These are phyloP conservation scores for Oxytorus armatus DNA, from an alignment of 2,888 invertebrate genomes.

Conservation along the genomic window DNA sequence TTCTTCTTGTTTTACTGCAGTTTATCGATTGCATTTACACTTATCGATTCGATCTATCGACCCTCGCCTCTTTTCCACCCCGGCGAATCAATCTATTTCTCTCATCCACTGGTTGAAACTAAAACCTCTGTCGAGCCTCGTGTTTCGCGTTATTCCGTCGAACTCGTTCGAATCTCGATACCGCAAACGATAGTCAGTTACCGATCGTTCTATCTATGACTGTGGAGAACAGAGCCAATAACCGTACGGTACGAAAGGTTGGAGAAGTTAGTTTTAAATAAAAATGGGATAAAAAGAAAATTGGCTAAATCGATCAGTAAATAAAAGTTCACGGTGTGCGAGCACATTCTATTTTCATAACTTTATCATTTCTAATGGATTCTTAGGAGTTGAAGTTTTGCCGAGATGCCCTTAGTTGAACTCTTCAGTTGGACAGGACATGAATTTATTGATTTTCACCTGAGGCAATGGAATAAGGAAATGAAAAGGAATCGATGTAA, in stretches of 20 bases:
- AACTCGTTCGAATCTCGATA: slow-evolving; percentile 9
- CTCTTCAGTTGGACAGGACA: slow-evolving; percentile 1
- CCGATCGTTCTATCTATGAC: neutral
- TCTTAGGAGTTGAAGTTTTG: too few relatives aligned
- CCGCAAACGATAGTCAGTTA: slow-evolving; percentile 20
- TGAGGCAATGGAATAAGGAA: neutral
- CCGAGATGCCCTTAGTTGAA: slow-evolving; percentile 3
- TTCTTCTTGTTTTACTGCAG: slow-evolving; percentile 13
- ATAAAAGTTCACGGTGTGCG: too few relatives aligned
- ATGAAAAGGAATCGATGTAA: slow-evolving; percentile 37
- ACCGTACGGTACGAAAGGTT: too few relatives aligned
- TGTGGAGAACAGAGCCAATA: neutral
- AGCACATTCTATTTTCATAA: too few relatives aligned
- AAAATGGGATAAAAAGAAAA: too few relatives aligned
- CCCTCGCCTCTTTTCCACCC: neutral
- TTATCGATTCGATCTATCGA: slow-evolving; percentile 21
- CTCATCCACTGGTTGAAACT: slow-evolving; percentile 4
- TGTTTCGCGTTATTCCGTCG: slow-evolving; percentile 18
- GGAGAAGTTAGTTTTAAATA: too few relatives aligned
- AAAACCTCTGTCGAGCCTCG: neutral
- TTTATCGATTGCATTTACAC: slow-evolving; percentile 26
- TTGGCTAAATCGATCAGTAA: too few relatives aligned
- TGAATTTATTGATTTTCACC: neutral
- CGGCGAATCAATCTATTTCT: slow-evolving; percentile 12
- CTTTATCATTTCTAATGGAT: too few relatives aligned